Evolutionary conservation across 37 sponge, comb jelly and placozoan genomes (phyloP).

Genomic region (Spongia lamella): DNA sequence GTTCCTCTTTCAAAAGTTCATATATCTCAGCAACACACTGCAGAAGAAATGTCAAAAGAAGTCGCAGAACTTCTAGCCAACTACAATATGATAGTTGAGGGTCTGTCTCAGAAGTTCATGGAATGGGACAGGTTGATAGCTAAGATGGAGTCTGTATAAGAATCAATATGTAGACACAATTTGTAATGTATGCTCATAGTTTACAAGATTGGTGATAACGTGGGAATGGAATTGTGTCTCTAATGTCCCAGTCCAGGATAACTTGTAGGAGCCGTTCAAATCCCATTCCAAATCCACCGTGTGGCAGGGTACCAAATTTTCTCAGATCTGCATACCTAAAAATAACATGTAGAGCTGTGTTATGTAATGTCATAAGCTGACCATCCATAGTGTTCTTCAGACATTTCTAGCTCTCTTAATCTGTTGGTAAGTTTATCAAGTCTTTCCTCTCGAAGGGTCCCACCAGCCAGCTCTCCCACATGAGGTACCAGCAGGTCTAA

Average conservation of each 20-base stretch:
- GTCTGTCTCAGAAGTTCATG: constrained; percentile 53
- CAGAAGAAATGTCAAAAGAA: constrained; percentile 22
- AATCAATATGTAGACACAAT: neutral
- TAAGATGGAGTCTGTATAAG: neutral
- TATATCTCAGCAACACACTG: constrained; percentile 29
- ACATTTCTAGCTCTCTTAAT: constrained; percentile 5
- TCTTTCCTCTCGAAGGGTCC: constrained; percentile 61
- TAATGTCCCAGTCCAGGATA: constrained; percentile 66
- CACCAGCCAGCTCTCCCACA: constrained; percentile 58
- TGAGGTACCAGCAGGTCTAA: constrained; percentile 55
- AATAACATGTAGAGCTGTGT: neutral
- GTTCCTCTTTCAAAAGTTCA: constrained; percentile 17
- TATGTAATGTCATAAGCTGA: neutral
- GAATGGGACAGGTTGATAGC: constrained; percentile 37
- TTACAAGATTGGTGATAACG: constrained; percentile 77
- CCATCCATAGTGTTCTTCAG: constrained; percentile 31
- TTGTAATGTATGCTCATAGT: constrained; percentile 10
- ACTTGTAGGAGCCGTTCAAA: constrained; percentile 85
- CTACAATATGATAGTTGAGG: constrained; percentile 41
- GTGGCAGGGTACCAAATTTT: constrained; percentile 83
- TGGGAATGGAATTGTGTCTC: constrained; percentile 90
- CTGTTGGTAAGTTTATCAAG: constrained; percentile 12
- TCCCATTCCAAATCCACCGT: constrained; percentile 94
- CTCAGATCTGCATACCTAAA: constrained; percentile 86
- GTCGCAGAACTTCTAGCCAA: constrained; percentile 16